Evolutionary conservation across 2,797 vertebrate species (phyloP).

Genomic region (Chrysocyon brachyurus): DNA sequence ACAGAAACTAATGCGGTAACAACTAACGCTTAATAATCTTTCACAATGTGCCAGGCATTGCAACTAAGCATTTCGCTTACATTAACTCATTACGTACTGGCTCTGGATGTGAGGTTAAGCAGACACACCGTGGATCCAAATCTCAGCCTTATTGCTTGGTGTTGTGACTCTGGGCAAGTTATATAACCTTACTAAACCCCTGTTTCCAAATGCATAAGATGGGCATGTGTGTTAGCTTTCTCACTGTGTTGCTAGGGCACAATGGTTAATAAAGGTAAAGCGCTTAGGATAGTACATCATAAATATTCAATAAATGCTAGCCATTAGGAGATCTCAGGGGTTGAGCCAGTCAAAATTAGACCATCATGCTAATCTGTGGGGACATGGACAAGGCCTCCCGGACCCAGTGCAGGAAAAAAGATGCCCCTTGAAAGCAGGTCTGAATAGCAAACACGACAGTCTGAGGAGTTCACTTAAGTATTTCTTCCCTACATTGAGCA

Average conservation of each 20-base stretch:
- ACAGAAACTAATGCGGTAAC: not conserved
- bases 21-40: not conserved
- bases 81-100: not conserved
- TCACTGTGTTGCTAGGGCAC: not conserved
- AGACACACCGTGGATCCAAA: not conserved
- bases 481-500: conserved; percentile 58
- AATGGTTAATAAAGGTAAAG: not conserved
- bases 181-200: not conserved
- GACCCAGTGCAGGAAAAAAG: not conserved
- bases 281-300: not conserved
- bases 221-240: not conserved
- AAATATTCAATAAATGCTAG: not conserved
- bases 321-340: not conserved
- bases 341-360: not conserved
- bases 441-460: not conserved
- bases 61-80: not conserved
- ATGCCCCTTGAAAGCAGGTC: not conserved
- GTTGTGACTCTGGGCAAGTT: not conserved
- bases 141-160: not conserved
- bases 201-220: not conserved
- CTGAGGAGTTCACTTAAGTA: not conserved
- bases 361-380: not conserved
- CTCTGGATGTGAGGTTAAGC: not conserved
- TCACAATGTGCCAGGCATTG: not conserved
- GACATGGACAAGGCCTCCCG: not conserved